These are phyloP conservation scores for Arbacia lixula DNA, from an alignment of 53 echinoderm and acorn worm species.

Conservation along the genomic window DNA sequence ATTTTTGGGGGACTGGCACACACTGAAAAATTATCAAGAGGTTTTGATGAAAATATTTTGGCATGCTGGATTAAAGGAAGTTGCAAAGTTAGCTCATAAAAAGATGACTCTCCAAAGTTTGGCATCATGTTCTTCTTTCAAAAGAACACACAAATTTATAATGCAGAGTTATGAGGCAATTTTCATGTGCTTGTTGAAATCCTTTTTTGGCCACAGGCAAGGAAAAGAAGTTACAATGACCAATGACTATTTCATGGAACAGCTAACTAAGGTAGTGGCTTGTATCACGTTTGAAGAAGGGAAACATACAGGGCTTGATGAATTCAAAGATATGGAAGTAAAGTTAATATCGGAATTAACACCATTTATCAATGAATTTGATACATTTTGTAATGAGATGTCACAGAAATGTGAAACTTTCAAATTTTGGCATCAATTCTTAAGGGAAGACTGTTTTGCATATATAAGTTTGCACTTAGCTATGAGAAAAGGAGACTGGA, in stretches of 20 bases:
- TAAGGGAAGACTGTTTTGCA: conserved; percentile 4
- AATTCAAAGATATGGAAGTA: not conserved
- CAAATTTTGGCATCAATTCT: conserved; percentile 35
- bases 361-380: not conserved
- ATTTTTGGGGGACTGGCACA: conserved; percentile 79
- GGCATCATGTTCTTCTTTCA: conserved; percentile 55
- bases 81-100: conserved; percentile 52
- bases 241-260: too few species aligned
- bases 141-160: conserved; percentile 64
- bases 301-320: too few species aligned
- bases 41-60: conserved; percentile 60
- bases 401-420: conserved; percentile 35
- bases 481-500: conserved; percentile 61
- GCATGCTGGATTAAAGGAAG: conserved; percentile 50
- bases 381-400: conserved; percentile 13
- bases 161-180: conserved; percentile 58
- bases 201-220: not conserved
- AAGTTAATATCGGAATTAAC: not conserved
- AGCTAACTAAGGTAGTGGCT: too few species aligned
- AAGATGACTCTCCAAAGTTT: conserved; percentile 39
- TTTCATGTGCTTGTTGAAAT: conserved; percentile 19
- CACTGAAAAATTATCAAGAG: conserved; percentile 72
- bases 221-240: too few species aligned
- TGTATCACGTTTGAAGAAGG: too few species aligned
- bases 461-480: conserved; percentile 48